A percentile compares a stretch with the other conserved stretches of the same genome.
phyloP scores from a whole-genome alignment of 2,888 invertebrate genomes.

The Mythimna albipuncta region DNA sequence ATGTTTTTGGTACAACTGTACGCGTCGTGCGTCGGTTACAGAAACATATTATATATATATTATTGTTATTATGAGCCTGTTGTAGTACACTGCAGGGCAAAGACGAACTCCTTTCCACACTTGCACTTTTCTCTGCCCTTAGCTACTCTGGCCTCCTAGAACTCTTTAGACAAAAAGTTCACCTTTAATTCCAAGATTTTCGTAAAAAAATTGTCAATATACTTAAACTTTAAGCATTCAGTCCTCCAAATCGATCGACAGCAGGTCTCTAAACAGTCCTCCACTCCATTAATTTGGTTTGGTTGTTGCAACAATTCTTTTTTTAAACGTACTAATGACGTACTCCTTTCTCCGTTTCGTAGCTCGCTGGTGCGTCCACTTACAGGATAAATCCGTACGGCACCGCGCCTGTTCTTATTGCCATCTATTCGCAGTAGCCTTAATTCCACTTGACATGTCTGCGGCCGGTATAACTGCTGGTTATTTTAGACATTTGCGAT shows the following conservation, averaged over 20 bases:
- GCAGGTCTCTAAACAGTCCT: background rate
- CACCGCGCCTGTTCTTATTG: conserved; percentile 68
- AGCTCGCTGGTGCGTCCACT: conserved; percentile 40
- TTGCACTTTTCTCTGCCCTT: too few species aligned
- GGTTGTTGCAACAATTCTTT: background rate
- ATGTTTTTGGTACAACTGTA: background rate
- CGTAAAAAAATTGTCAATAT: too few species aligned
- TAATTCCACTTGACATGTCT: conserved; percentile 66
- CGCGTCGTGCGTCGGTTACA: too few species aligned
- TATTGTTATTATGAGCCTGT: too few species aligned
- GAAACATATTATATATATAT: background rate
- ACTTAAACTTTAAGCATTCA: too few species aligned
- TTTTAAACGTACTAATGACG: background rate
- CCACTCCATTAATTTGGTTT: background rate
- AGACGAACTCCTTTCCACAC: too few species aligned
- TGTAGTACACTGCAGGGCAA: too few species aligned
- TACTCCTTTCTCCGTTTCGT: conserved; percentile 14
- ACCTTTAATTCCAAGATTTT: too few species aligned
- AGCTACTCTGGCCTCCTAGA: too few species aligned
- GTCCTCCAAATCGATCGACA: background rate
- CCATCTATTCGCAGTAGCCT: conserved; percentile 62
- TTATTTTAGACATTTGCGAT: conserved; percentile 59
- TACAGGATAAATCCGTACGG: conserved; percentile 52
- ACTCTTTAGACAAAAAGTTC: too few species aligned
- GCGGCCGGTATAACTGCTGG: conserved; percentile 27